phyloP scores from a whole-genome alignment of 1,140 invertebrate species.

The Ceratosolen solmsi region DNA sequence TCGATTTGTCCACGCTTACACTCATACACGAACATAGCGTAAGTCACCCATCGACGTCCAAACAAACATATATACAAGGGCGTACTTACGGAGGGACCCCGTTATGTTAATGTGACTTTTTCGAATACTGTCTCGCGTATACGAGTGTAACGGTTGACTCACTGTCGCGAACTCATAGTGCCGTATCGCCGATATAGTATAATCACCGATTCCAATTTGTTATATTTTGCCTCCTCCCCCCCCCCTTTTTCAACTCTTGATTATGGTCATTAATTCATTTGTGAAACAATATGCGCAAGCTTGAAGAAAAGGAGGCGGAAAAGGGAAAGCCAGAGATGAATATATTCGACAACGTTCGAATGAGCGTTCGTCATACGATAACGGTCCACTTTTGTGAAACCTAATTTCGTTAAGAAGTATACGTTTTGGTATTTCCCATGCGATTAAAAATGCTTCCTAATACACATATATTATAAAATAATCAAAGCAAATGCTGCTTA shows the following conservation, averaged over 20 bases:
- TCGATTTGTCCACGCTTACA: background rate
- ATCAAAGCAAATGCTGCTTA: no score
- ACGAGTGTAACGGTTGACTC: conserved; percentile 68
- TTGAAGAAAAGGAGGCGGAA: background rate
- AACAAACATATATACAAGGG: background rate
- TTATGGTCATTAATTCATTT: conserved; percentile 55
- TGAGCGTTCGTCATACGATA: conserved; percentile 48
- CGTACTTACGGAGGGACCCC: conserved; percentile 51
- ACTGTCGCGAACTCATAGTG: conserved; percentile 57
- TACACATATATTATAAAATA: background rate
- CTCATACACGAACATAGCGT: background rate
- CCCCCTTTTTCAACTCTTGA: conserved; percentile 26
- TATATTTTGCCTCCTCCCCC: conserved; percentile 47
- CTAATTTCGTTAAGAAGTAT: conserved; percentile 16
- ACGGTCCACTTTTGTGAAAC: conserved; percentile 55
- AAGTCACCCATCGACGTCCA: background rate
- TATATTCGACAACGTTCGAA: background rate
- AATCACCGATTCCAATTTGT: conserved; percentile 7
- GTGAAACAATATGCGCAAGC: conserved; percentile 2
- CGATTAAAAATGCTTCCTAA: background rate
- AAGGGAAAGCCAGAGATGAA: background rate
- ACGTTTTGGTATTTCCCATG: background rate
- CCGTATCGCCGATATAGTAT: conserved; percentile 56
- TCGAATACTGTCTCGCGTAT: conserved; percentile 58
- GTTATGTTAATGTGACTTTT: conserved; percentile 72